Conservation (phyloP, 2,797 vertebrate species). For the Spheniscus humboldti region DNA sequence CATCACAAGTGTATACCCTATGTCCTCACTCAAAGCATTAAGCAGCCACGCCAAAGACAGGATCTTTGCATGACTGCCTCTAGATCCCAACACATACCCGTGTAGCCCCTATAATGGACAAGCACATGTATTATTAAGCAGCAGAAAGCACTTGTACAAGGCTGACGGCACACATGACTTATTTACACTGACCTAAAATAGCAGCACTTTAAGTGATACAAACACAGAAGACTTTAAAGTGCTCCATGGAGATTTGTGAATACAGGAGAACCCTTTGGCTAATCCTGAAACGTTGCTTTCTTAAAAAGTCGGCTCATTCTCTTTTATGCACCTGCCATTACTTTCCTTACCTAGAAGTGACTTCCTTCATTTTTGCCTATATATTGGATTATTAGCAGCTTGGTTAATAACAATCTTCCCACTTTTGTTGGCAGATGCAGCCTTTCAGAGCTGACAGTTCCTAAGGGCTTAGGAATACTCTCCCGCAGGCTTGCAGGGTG, state of each 20-base stretch:
- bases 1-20: not conserved
- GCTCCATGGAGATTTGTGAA: slow-evolving; percentile 64
- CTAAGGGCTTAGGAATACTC: slow-evolving; percentile 1
- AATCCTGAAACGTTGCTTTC: slow-evolving; percentile 49
- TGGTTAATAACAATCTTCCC: not conserved
- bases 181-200: slow-evolving; percentile 76
- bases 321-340: slow-evolving; percentile 39
- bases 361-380: slow-evolving; percentile 36
- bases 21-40: slow-evolving; percentile 48
- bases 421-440: slow-evolving; percentile 24
- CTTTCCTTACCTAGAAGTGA: slow-evolving; percentile 21
- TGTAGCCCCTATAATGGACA: slow-evolving; percentile 81
- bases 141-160: slow-evolving; percentile 74
- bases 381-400: slow-evolving; percentile 27
- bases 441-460: not conserved
- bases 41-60: slow-evolving; percentile 23
- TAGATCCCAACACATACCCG: slow-evolving; percentile 61
- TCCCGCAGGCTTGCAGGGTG: not conserved
- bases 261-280: slow-evolving; percentile 56
- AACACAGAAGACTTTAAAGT: slow-evolving; percentile 72
- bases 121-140: slow-evolving; percentile 82
- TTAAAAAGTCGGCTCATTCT: slow-evolving; percentile 27
- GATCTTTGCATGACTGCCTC: slow-evolving; percentile 71
- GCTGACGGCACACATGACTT: slow-evolving; percentile 69
- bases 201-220: slow-evolving; percentile 74